A percentile compares a stretch with the other conserved stretches of the same genome.
Conservation (phyloP, 2,113 vertebrate genomes). For the Lophochroa leadbeateri region DNA sequence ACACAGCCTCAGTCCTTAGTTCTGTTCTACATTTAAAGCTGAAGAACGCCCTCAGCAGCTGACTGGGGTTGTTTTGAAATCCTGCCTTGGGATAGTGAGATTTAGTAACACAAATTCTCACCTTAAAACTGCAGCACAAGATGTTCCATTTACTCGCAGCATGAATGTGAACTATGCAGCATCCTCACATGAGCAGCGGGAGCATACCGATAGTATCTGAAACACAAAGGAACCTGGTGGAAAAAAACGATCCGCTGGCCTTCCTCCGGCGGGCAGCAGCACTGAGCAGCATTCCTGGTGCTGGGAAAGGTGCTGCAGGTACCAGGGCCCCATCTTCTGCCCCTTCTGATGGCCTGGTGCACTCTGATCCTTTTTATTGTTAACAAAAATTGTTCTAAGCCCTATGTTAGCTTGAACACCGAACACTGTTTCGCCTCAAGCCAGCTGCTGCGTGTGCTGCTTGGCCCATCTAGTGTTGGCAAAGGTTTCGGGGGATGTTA, state of each 20-base stretch:
- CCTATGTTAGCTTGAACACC: not conserved
- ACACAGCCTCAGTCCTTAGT: not conserved
- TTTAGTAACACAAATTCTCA: constrained; percentile 35
- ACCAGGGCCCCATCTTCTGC: not conserved
- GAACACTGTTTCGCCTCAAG: rapidly evolving
- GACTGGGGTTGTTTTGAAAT: constrained; percentile 16
- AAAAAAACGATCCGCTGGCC: not conserved
- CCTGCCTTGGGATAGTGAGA: constrained; percentile 18
- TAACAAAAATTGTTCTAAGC: too few relatives aligned
- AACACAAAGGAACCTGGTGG: constrained; percentile 48
- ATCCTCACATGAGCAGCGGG: not conserved
- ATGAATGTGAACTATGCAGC: constrained; percentile 49
- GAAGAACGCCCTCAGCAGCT: not conserved
- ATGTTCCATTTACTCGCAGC: constrained; percentile 43
- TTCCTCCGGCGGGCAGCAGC: not conserved
- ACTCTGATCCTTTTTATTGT: not conserved
- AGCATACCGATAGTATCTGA: constrained; percentile 56
- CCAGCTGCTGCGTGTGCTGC: not conserved
- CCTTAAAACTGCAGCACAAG: constrained; percentile 49
- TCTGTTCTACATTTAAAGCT: not conserved
- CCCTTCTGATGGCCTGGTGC: not conserved
- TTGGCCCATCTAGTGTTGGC: not conserved
- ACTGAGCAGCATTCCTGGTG: not conserved
- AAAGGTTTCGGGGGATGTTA: not conserved
- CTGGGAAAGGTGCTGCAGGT: not conserved